phyloP scores from a whole-genome alignment of 92 coral and sea anemone species.

The Siderastrea siderea region DNA sequence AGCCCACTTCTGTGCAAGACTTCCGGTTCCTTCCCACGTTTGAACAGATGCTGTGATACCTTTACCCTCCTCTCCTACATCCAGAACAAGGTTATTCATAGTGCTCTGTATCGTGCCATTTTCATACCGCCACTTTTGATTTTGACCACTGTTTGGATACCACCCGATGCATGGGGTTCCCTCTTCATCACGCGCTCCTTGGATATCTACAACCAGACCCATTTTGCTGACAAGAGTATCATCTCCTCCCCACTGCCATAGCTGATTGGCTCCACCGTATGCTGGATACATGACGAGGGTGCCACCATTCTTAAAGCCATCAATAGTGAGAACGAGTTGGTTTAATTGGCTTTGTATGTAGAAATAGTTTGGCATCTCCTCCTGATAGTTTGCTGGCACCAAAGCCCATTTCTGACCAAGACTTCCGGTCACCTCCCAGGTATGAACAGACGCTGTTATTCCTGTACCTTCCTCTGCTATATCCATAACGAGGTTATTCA shows the following conservation, averaged over 20 bases:
- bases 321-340: background rate
- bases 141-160: background rate
- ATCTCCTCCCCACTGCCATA: slow-evolving; percentile 4
- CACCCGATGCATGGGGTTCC: background rate
- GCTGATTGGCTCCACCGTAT: slow-evolving; percentile 3
- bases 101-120: background rate
- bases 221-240: slow-evolving; percentile 11
- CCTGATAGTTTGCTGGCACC: no score
- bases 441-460: no score
- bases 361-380: background rate
- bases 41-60: no score
- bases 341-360: slow-evolving; percentile 5
- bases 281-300: background rate
- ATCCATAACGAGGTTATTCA: no score
- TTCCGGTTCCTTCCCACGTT: no score
- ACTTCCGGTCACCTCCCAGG: no score
- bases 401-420: no score
- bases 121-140: background rate
- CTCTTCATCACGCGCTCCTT: no score
- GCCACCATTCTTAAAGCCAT: background rate
- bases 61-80: no score
- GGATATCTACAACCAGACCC: slow-evolving; percentile 6
- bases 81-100: no score
- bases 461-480: no score
- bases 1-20: no score